Conservation (phyloP, 2,113 vertebrate species). For the Syngnathoides biaculeatus region DNA sequence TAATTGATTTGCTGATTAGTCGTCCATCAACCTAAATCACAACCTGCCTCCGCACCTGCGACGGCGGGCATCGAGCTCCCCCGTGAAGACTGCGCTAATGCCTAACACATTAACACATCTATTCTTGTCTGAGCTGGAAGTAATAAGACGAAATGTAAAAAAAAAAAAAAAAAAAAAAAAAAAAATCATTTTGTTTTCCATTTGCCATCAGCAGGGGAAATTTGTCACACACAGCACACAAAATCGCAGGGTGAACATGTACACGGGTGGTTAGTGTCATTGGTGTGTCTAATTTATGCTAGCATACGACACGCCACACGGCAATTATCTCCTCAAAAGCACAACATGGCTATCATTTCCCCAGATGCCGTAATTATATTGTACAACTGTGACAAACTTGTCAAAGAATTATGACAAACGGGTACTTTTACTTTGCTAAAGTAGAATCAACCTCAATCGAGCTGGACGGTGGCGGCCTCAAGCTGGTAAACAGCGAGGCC, state of each 20-base stretch:
- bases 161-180: no score
- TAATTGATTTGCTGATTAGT: slow-evolving; percentile 88
- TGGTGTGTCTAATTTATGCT: slow-evolving; percentile 58
- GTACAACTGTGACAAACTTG: slow-evolving; percentile 55
- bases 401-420: slow-evolving; percentile 55
- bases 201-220: slow-evolving; percentile 55
- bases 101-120: slow-evolving; percentile 47
- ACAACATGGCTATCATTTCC: slow-evolving; percentile 70
- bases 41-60: slow-evolving; percentile 71
- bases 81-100: slow-evolving; percentile 49
- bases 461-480: neutral
- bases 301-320: slow-evolving; percentile 34
- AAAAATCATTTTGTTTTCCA: slow-evolving; percentile 46
- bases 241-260: slow-evolving; percentile 41
- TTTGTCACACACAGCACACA: slow-evolving; percentile 25
- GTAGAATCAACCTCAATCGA: slow-evolving; percentile 1
- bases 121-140: slow-evolving; percentile 3
- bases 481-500: neutral
- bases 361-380: slow-evolving; percentile 65
- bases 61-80: slow-evolving; percentile 36
- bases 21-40: slow-evolving; percentile 76
- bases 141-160: no score
- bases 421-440: slow-evolving; percentile 15
- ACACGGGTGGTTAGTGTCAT: slow-evolving; percentile 43
- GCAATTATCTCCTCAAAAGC: slow-evolving; percentile 66